Evolutionary conservation across 2,888 invertebrate species (phyloP).

Genomic region (Fragum fragum): DNA sequence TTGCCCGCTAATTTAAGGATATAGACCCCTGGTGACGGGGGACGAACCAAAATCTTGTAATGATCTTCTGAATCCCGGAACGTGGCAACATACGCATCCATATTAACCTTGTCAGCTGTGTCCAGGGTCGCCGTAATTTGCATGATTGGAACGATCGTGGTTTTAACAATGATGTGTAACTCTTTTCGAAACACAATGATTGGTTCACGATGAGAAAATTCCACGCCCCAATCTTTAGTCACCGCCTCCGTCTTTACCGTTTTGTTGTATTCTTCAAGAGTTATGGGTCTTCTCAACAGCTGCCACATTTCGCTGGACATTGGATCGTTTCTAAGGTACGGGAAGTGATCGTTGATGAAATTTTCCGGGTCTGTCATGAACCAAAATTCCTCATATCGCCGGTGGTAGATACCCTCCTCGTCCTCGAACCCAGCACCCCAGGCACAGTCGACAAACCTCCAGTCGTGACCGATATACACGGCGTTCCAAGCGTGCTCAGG

Average conservation of each 20-base stretch:
- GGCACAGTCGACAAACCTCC: slow-evolving; percentile 71
- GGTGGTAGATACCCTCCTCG: slow-evolving; percentile 59
- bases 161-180: slow-evolving; percentile 64
- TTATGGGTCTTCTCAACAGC: slow-evolving; percentile 60
- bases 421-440: slow-evolving; percentile 70
- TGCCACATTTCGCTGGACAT: slow-evolving; percentile 69
- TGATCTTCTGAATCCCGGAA: slow-evolving; percentile 66
- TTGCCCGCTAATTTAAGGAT: slow-evolving; percentile 66
- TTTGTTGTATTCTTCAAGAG: slow-evolving; percentile 64
- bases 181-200: slow-evolving; percentile 69
- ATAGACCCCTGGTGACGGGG: slow-evolving; percentile 65
- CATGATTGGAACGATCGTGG: slow-evolving; percentile 67
- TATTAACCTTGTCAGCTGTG: slow-evolving; percentile 67
- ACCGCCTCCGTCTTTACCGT: slow-evolving; percentile 65
- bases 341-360: slow-evolving; percentile 70
- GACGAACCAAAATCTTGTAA: slow-evolving; percentile 62
- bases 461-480: slow-evolving; percentile 63
- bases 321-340: slow-evolving; percentile 62
- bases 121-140: slow-evolving; percentile 66
- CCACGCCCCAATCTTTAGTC: slow-evolving; percentile 67
- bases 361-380: slow-evolving; percentile 71
- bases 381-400: slow-evolving; percentile 66
- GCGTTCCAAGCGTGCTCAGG: slow-evolving; percentile 72
- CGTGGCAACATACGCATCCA: slow-evolving; percentile 66
- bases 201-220: slow-evolving; percentile 66